Base-by-base conservation (phyloP, 1,140 invertebrate species). In the Drosophila pectinifera region DNA sequence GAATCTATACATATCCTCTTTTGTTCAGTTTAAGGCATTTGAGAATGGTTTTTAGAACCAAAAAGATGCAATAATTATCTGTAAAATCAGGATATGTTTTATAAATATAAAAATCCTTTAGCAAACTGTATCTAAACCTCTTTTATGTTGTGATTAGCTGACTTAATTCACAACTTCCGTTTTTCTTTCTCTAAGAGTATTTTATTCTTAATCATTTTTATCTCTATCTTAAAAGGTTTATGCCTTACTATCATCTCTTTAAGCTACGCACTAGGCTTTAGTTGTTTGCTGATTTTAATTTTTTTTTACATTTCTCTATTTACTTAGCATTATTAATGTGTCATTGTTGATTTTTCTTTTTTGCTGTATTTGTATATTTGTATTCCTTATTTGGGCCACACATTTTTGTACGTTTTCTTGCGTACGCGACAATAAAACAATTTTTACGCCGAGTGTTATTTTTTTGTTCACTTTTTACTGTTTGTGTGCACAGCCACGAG, bases 371-470 rank as follows among this genome's bases (percentile, higher is more conserved):
- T 28, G 34, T 75, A 75, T 55, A 69, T 48, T 58, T 28, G 34
- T 75, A 75, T 20, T 67, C 73, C 73, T 46, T 76, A 76, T 76
- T 76, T 76, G 73, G 73, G 73, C 61, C 72, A 76, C 73, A 76
- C 72, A 76, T 76, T 76, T 76, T 58, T 76, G 73, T 75, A 76
- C 73, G 73, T 76, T 45, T 75, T 76, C 73, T 76, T 76, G 73
- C 73, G 73, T 76, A 76, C 73, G 73, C 73, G 72, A 76, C 73
- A 76, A 76, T 76, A 70, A 70, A 70, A 70, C 42, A 45, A 57
- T 70, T 70, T 70, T 70, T 31, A 70, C 65, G 67, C 49, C 48
- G 67, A 69, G 68, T 70, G 18, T 69, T 54, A 26, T 63, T 65
- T 46, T 67, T 62, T 69, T n/a, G n/a, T n/a, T 73, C 67, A 53